These are phyloP conservation scores for Malachius bipustulatus DNA, from an alignment of 2,888 invertebrate species.

Conservation along the genomic window DNA sequence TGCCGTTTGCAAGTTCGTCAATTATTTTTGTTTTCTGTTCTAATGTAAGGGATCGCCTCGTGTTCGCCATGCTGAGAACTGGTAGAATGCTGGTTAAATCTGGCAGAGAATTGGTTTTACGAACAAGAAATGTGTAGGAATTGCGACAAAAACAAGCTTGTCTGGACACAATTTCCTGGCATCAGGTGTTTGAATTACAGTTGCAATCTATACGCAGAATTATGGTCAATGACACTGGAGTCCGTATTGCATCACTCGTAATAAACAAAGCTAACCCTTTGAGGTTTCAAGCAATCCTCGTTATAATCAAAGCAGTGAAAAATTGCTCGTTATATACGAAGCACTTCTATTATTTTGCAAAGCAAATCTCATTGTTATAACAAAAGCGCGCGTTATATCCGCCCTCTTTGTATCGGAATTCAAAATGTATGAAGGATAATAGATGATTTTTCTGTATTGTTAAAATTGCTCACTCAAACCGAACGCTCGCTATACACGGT, in stretches of 20 bases:
- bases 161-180: no score
- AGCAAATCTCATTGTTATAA: neutral
- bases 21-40: conserved; percentile 1
- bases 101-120: no score
- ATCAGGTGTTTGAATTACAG: no score
- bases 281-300: neutral
- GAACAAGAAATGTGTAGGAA: no score
- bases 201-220: no score
- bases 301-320: neutral
- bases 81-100: no score
- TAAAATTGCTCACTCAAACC: neutral
- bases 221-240: no score
- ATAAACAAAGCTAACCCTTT: neutral
- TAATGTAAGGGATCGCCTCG: no score
- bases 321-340: neutral
- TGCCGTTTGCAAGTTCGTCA: neutral
- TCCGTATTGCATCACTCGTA: no score
- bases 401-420: neutral
- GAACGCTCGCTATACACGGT: conserved; percentile 1
- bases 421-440: neutral
- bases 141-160: no score
- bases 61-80: neutral
- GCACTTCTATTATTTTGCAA: neutral
- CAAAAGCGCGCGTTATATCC: neutral
- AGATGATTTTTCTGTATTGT: neutral